phyloP scores from a whole-genome alignment of 2,113 vertebrate genomes.

The Garra rufa region DNA sequence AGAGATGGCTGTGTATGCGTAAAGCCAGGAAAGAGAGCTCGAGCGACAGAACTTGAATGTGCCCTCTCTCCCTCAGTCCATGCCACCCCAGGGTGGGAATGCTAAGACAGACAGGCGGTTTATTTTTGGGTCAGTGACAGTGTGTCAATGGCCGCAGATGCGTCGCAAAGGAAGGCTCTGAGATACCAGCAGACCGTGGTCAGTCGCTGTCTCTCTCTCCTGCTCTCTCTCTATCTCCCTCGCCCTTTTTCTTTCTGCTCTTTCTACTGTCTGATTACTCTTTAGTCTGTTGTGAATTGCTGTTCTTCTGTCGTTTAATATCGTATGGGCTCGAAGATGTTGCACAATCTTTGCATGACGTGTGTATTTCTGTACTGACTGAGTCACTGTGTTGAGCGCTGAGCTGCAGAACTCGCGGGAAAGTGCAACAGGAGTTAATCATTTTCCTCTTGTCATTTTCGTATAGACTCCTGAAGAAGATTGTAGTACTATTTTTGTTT shows the following conservation, averaged over 20 bases:
- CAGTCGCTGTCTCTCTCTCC: constrained; percentile 60
- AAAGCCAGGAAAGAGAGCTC: constrained; percentile 16
- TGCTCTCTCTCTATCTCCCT: constrained; percentile 17
- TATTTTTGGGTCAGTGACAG: constrained; percentile 84
- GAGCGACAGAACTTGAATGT: constrained; percentile 39
- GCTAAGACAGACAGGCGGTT: constrained; percentile 72
- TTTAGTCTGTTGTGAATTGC: background rate
- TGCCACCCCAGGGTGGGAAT: constrained; percentile 65
- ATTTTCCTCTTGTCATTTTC: background rate
- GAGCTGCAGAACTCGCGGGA: background rate
- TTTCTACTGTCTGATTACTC: constrained; percentile 12
- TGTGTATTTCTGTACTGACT: constrained; percentile 5
- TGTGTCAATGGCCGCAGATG: constrained; percentile 86
- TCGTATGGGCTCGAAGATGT: background rate
- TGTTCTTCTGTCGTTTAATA: background rate
- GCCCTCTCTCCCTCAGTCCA: constrained; percentile 38
- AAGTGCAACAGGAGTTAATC: background rate
- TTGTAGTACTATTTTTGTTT: background rate
- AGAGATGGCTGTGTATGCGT: constrained; percentile 13
- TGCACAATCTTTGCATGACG: constrained; percentile 37
- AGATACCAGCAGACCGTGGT: constrained; percentile 88
- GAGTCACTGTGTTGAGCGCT: background rate
- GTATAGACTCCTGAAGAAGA: background rate
- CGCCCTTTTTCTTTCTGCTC: constrained; percentile 6
- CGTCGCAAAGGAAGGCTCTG: constrained; percentile 82